phyloP scores from a whole-genome alignment of 2,888 invertebrate genomes.

The Apomyelois bistriatella region DNA sequence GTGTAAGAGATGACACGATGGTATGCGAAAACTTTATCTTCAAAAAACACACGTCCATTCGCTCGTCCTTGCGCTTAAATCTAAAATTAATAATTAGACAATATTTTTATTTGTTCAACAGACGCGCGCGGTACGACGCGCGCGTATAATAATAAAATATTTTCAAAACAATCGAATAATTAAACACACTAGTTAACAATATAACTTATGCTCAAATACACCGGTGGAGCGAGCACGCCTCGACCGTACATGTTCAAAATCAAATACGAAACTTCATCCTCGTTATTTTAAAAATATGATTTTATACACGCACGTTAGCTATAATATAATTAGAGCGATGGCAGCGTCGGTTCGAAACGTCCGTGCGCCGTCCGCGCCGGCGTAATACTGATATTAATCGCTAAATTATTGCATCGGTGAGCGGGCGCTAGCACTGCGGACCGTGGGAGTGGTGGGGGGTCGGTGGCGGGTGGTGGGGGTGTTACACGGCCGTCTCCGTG shows the following conservation, averaged over 20 bases:
- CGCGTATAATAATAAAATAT: conserved; percentile 79
- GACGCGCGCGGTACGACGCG: conserved; percentile 72
- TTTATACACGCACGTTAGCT: conserved; percentile 61
- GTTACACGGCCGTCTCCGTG: conserved; percentile 95
- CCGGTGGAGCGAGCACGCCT: conserved; percentile 40
- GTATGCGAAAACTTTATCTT: conserved; percentile 69
- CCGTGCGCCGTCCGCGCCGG: conserved; percentile 29
- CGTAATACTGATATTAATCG: conserved; percentile 42
- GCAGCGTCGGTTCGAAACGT: conserved; percentile 49
- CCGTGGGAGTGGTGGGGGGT: conserved; percentile 16
- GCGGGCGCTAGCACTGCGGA: conserved; percentile 25
- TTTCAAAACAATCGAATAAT: conserved; percentile 80
- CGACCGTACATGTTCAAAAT: conserved; percentile 48
- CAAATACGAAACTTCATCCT: conserved; percentile 53
- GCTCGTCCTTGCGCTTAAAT: conserved; percentile 77
- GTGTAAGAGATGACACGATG: conserved; percentile 76
- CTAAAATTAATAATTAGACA: conserved; percentile 80
- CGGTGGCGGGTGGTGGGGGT: conserved; percentile 21
- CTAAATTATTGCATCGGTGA: conserved; percentile 42
- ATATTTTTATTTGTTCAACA: conserved; percentile 80
- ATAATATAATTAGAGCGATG: conserved; percentile 52
- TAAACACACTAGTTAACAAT: conserved; percentile 81
- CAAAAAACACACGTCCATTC: conserved; percentile 77
- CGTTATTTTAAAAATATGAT: conserved; percentile 56
- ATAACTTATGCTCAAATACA: conserved; percentile 66